These are phyloP conservation scores for Didymodactylos carnosus DNA, from an alignment of 2,888 invertebrate species.

Conservation along the genomic window DNA sequence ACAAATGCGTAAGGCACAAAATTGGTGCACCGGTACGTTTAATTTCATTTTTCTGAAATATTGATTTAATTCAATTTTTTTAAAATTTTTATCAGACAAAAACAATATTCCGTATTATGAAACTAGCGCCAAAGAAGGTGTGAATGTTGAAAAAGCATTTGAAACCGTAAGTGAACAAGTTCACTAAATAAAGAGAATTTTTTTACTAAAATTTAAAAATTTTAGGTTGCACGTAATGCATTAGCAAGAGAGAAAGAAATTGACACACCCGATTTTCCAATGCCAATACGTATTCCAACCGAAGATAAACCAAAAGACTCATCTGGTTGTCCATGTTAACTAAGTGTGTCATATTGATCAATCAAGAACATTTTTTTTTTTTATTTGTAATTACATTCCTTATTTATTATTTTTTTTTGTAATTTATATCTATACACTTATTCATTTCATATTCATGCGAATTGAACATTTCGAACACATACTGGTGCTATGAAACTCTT, in stretches of 20 bases:
- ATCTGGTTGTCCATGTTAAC: not conserved
- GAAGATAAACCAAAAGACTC: not conserved
- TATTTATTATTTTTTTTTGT: not conserved
- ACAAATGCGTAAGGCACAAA: not conserved
- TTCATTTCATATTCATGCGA: not conserved
- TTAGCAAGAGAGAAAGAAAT: constrained; percentile 10
- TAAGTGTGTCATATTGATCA: too few relatives aligned
- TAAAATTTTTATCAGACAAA: constrained; percentile 44
- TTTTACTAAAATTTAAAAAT: too few relatives aligned
- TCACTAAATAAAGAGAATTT: too few relatives aligned
- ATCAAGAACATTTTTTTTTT: too few relatives aligned
- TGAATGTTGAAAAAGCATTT: constrained; percentile 96
- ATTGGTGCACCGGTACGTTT: not conserved
- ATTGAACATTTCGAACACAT: not conserved
- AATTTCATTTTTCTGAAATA: too few relatives aligned
- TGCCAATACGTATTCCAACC: not conserved
- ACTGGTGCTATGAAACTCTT: not conserved
- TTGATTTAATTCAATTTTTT: too few relatives aligned
- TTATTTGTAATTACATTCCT: too few relatives aligned
- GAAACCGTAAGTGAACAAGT: too few relatives aligned
- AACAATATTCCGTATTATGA: constrained; percentile 97
- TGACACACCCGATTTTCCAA: not conserved
- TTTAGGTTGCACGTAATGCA: constrained; percentile 35
- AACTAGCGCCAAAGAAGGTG: constrained; percentile 94
- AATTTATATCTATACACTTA: not conserved